Evolutionary conservation across 2,113 vertebrate genomes (phyloP), one percentile per base, ranked within the genome.

Genomic region (Carollia perspicillata): DNA sequence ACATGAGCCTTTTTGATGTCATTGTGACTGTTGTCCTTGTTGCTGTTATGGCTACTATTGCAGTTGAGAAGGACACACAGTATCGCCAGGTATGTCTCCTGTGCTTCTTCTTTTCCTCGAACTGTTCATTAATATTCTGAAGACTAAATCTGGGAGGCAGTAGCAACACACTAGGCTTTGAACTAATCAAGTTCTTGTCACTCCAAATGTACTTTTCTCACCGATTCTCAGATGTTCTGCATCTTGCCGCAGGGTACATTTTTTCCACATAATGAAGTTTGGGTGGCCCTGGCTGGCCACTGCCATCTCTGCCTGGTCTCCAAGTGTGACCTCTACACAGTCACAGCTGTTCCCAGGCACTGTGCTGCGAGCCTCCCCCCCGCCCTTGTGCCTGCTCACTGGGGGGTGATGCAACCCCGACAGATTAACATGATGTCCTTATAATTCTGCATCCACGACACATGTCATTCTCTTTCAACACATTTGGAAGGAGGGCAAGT

Each of bases 401-500:
- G 11, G 51, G 97, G 72, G 85, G 95, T 74, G 75, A 93, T 91
- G 42, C 86, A 87, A 97, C 97, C 96, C 98, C 86, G 78, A 97
- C 9, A 97, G 97, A 98, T 98, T 98, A 98, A 97, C 97, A 97
- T 98, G 94, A 93, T 96, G 85, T 53, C 95, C 98, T 98, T 98
- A 85, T 97, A 97, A 98, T 98, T 97, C 97, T 95, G 35, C 72
- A 84, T 97, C 98, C 6, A 0, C 95, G 96, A 69, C 96, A 97
- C 95, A 98, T 98, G 97, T 95, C 97, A 98, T 97, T 98, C 98
- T 98, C 95, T 94, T 98, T 98, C 98, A 97, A 98, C 98, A 98
- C 98, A 92, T 98, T 98, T 97, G 91, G 68, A 97, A 97, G 95
- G 86, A 98, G 96, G 97, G 97, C 98, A 98, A 98, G 98, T 98